Evolutionary conservation across 2,113 vertebrate genomes (phyloP).

Genomic region (Chascanopsetta lugubris): DNA sequence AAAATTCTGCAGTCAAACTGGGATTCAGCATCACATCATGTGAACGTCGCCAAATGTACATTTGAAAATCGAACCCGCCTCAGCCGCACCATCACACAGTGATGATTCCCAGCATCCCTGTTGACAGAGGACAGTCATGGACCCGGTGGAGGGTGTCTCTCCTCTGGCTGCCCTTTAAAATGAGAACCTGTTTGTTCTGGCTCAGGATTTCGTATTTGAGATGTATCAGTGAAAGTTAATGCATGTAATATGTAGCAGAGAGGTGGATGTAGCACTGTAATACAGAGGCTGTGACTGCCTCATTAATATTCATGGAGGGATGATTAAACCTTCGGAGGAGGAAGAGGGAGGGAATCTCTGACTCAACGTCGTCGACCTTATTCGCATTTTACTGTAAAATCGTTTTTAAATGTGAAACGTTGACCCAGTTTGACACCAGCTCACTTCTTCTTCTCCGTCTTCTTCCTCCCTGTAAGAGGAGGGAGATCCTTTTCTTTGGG

Average conservation of each 20-base stretch:
- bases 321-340: conserved; percentile 37
- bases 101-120: neutral
- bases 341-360: neutral
- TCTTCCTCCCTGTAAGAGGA: neutral
- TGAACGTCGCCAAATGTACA: no score
- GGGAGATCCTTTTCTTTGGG: conserved; percentile 27
- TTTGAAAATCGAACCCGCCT: no score
- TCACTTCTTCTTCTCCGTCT: neutral
- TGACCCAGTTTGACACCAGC: neutral
- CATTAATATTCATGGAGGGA: conserved; percentile 56
- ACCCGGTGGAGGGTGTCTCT: conserved; percentile 10
- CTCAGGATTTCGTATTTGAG: conserved; percentile 15
- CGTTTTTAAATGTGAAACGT: conserved; percentile 2
- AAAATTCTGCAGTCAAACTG: no score
- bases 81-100: no score
- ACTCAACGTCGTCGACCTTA: neutral
- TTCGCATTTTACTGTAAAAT: neutral
- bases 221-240: conserved; percentile 1
- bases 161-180: neutral
- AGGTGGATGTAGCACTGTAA: neutral
- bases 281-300: conserved; percentile 4
- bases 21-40: no score
- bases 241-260: neutral
- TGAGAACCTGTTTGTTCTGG: conserved; percentile 8
- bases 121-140: conserved; percentile 24